Evolutionary conservation across 2,888 invertebrate species (phyloP), one percentile per base, ranked within the genome.

Genomic region (Sinotaia quadrata): DNA sequence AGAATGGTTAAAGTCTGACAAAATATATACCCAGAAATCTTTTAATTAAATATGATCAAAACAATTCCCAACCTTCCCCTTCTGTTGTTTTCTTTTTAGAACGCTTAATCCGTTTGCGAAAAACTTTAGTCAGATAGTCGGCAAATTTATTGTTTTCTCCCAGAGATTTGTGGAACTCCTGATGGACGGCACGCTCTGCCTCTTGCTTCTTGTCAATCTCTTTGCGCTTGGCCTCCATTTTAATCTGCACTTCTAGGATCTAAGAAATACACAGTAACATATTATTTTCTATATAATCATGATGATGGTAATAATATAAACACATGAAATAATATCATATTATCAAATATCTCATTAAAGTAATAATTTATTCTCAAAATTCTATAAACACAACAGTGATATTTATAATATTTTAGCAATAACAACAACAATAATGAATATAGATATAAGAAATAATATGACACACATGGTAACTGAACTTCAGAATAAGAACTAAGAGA

Each of bases 101-200:
- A 7, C 92, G 91, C 73, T 93, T 93, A 81, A 93, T 94, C 82
- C 94, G 94, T 85, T 94, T 96, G 83, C 93, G 94, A 82, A 93
- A 96, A 67, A 96, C 94, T 81, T 93, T 92, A 27, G 91, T 91
- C 51, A 96, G 87, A 83, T 95, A 95, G 79, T 93, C 92, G 7
- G 91, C 91, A 85, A 94, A 95, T 84, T 93, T 94, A 82, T 93
- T 93, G 65, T 93, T 87, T 34, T 88, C 88, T 49, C 87, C 86
- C 0, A 88, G 77, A 4, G 85, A 84, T 10, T 76, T 72, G 15
- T 78, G 57, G 73, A 87, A 88, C 29, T 78, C 76, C n/a, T 75
- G 75, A 69, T 84, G 74, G 37, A 87, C 73, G 2, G 80, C 72
- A 68, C 82, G 81, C 67, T 87, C 86, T 71, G 78, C 83, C 69